Conservation (phyloP, 2,888 invertebrate species). For the Dynastes maya region DNA sequence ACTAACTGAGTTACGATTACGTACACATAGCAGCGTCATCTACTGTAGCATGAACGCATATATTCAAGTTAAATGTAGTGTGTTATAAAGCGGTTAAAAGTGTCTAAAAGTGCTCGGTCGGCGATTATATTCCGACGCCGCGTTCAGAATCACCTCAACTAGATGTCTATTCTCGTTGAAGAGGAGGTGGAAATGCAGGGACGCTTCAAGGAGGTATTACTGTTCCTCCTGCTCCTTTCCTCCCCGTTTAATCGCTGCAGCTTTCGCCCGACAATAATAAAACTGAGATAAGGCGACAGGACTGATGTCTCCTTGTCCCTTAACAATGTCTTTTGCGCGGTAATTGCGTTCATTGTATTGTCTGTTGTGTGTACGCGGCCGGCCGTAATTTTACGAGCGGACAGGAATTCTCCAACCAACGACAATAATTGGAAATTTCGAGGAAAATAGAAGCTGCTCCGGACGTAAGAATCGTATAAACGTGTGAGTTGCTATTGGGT, state of each 20-base stretch:
- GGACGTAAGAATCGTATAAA: too few relatives aligned
- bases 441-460: background rate
- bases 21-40: background rate
- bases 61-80: conserved; percentile 38
- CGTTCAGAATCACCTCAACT: background rate
- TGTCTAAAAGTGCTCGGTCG: conserved; percentile 21
- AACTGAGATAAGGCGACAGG: conserved; percentile 9
- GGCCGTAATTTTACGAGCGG: conserved; percentile 5
- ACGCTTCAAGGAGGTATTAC: background rate
- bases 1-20: too few relatives aligned
- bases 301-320: background rate
- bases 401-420: background rate
- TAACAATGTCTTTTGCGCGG: conserved; percentile 27
- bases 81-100: conserved; percentile 44
- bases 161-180: background rate
- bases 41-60: conserved; percentile 23
- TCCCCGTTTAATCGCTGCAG: background rate
- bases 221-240: background rate
- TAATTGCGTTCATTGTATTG: conserved; percentile 19
- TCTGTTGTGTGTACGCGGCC: conserved; percentile 11
- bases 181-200: background rate
- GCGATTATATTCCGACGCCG: conserved; percentile 3
- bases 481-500: too few relatives aligned
- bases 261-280: background rate
- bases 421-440: conserved; percentile 17